Base-by-base conservation (phyloP, 1,140 invertebrate species). In the Gryon sp. region DNA sequence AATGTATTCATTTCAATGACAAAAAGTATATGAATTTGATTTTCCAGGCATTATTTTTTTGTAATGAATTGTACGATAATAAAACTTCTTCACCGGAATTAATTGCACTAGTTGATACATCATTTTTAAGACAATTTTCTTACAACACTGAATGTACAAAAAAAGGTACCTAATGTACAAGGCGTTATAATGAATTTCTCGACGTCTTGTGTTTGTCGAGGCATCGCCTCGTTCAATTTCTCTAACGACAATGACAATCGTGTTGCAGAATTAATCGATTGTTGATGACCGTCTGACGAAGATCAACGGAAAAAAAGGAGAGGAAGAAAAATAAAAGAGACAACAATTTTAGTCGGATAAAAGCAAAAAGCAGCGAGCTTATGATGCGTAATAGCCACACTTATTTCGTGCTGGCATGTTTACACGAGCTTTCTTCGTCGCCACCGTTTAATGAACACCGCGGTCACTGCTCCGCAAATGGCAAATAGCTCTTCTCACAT, bases 261-360 rank as follows among this genome's bases (percentile, higher is more conserved):
- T 26, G 38, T 53, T 19, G 62, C 26, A 20, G 36, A 45, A 53
- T 60, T 70, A 70, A 59, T 59, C 45, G 45, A 60, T 60, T 19
- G 28, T 14, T 43, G 38, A 40, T 59, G 55, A 59, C 55, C 26
- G 4, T 4, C 12, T 8, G 19, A 34, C n/a, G n/a, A n/a, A n/a
- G n/a, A n/a, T n/a, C 7, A 38, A 12, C 11, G n/a, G 7, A 20
- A 1, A 22, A 20, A 38, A 16, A n/a, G 16, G 0, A 32, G 32
- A 8, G 16, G 11, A 5, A 34, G 20, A 14, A 59, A 43, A 7
- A 34, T 18, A 7, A 32, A 32, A 5, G 7, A 11, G 16, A 34
- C 15, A 34, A 53, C 1, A 40, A 34, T 26, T 3, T 41, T 19
- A n/a, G 28, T 19, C 12, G 41, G 11, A 30, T 16, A 38, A 24